Conservation (phyloP, 2,888 invertebrate species). For the Agrochola litura region DNA sequence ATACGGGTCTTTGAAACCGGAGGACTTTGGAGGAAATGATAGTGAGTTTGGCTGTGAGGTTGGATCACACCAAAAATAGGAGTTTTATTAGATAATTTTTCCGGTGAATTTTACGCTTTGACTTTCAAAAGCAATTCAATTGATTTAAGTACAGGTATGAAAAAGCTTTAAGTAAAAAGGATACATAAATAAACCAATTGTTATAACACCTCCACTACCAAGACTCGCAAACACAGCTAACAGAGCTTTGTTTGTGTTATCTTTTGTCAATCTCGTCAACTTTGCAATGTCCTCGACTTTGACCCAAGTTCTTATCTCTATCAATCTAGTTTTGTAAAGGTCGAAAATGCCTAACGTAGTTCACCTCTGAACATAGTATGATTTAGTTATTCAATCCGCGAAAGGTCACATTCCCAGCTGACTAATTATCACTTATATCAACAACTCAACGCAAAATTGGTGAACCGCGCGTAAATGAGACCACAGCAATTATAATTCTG, state of each 20-base stretch:
- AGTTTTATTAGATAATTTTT: not conserved
- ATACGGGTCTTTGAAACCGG: conserved; percentile 3
- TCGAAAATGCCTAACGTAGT: not conserved
- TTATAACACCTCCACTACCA: not conserved
- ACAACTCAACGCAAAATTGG: conserved; percentile 14
- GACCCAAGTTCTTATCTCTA: not conserved
- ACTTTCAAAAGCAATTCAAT: not conserved
- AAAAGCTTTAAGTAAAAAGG: not conserved
- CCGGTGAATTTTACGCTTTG: not conserved
- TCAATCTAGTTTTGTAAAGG: not conserved
- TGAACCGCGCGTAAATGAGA: conserved; percentile 12
- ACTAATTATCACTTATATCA: conserved; percentile 32
- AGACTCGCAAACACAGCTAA: not conserved
- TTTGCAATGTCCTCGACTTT: not conserved
- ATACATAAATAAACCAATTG: not conserved
- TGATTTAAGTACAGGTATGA: not conserved
- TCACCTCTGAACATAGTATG: not conserved
- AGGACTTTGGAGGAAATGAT: not conserved
- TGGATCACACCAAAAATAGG: not conserved
- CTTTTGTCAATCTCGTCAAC: not conserved
- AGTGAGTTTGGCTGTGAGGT: not conserved
- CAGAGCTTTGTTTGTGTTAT: not conserved
- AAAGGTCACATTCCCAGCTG: conserved; percentile 14
- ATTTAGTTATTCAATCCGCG: not conserved
- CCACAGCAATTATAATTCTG: conserved; percentile 35